phyloP scores from a whole-genome alignment of 2,888 invertebrate species.

The Cephus pygmeus region DNA sequence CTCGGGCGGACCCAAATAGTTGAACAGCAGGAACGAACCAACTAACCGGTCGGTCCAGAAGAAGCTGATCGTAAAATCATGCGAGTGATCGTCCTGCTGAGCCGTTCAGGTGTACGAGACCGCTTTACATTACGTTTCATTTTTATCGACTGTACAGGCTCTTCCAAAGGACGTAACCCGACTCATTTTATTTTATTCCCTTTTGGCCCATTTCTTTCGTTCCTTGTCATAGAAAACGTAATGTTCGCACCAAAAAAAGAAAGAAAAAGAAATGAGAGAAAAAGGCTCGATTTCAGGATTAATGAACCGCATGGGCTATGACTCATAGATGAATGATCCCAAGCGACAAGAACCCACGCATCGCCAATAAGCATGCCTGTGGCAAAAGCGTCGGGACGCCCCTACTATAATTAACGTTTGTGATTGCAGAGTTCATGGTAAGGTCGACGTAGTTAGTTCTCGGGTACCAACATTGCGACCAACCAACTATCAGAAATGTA shows the following conservation, averaged over 20 bases:
- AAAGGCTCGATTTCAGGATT: neutral
- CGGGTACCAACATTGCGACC: neutral
- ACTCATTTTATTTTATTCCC: neutral
- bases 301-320: neutral
- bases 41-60: neutral
- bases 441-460: neutral
- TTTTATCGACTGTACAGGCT: neutral
- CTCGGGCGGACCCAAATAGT: neutral
- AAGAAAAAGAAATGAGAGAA: neutral
- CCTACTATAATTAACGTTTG: neutral
- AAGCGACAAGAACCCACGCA: neutral
- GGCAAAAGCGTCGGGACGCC: neutral
- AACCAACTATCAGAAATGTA: neutral
- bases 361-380: neutral
- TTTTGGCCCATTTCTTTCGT: neutral
- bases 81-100: neutral
- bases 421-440: neutral
- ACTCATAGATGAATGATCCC: neutral
- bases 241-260: neutral
- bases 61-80: neutral
- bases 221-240: neutral
- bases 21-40: neutral
- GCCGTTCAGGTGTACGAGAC: neutral
- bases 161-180: neutral
- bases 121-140: constrained; percentile 1